Evolutionary conservation across 2,797 vertebrate species (phyloP), one percentile per base, ranked within the genome.

Genomic region (Peromyscus nudipes): DNA sequence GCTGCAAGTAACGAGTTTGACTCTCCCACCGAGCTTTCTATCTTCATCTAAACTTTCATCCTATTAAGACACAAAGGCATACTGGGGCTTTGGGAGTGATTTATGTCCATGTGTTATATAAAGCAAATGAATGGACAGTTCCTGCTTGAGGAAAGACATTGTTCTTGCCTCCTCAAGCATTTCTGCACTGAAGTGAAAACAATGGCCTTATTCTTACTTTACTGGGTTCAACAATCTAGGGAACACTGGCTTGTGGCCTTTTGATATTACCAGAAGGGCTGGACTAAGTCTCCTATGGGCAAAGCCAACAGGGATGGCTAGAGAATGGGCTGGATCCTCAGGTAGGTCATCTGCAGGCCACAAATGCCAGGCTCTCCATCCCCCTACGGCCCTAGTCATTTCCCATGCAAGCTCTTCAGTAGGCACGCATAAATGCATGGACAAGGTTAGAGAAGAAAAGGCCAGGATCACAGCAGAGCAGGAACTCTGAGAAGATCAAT

Each of bases 121-220:
- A 90, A 91, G 67, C 46, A 79, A 82, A 94, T 2, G 65, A 31
- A 49, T 6, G 25, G 27, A 21, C 49, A 52, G 67, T 34, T 40
- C 37, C 79, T 60, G 43, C 80, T 92, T 67, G 80, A 87, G 64
- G 13, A 77, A 65, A 95, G 75, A 62, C n/a, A 62, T 1, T 21
- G 67, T 65, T 52, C 43, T 14, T 49, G 88, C 43, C 67, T 82
- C 73, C 62, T 84, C 40, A 86, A 80, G 77, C 29, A 25, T 40
- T 52, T 88, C 25, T 79, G 75, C 49, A 46, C 76, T 49, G 73
- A 69, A 31, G 6, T 52, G 87, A 75, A 76, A 92, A 86, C 84
- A 89, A 64, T 37, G 69, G 71, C 40, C 64, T 76, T 75, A 40
- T 21, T 91, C 87, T 94, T 49, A 49, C 73, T 87, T 83, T 71